Evolutionary conservation across 2,888 invertebrate genomes (phyloP).

Genomic region (Branchellion lobata): DNA sequence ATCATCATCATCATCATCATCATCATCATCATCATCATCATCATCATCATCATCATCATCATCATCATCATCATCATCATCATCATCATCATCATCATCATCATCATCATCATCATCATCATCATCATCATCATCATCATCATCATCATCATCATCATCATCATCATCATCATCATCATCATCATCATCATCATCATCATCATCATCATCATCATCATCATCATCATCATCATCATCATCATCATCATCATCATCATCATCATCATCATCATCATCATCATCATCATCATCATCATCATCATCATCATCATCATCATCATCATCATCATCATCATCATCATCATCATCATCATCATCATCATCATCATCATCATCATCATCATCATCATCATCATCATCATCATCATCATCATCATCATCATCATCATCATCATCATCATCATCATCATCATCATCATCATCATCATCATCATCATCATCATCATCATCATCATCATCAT

Average conservation of each 20-base stretch:
- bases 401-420: slow-evolving; percentile 9
- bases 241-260: slow-evolving; percentile 6
- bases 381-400: slow-evolving; percentile 2
- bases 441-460: slow-evolving; percentile 9
- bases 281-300: slow-evolving; percentile 2
- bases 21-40: slow-evolving; percentile 31
- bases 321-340: slow-evolving; percentile 9
- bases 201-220: not conserved
- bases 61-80: slow-evolving; percentile 38
- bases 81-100: slow-evolving; percentile 38
- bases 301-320: slow-evolving; percentile 9
- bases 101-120: slow-evolving; percentile 6
- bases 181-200: slow-evolving; percentile 2
- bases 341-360: slow-evolving; percentile 2
- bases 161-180: slow-evolving; percentile 9
- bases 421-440: slow-evolving; percentile 2
- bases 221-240: slow-evolving; percentile 2
- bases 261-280: slow-evolving; percentile 6
- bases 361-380: slow-evolving; percentile 9
- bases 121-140: slow-evolving; percentile 9
- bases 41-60: slow-evolving; percentile 39
- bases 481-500: not conserved
- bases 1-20: slow-evolving; percentile 40
- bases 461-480: slow-evolving; percentile 2
- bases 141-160: slow-evolving; percentile 9